These are phyloP conservation scores for Virgularia gustaviana DNA, from an alignment of 92 coral and sea anemone species.

Conservation along the genomic window DNA sequence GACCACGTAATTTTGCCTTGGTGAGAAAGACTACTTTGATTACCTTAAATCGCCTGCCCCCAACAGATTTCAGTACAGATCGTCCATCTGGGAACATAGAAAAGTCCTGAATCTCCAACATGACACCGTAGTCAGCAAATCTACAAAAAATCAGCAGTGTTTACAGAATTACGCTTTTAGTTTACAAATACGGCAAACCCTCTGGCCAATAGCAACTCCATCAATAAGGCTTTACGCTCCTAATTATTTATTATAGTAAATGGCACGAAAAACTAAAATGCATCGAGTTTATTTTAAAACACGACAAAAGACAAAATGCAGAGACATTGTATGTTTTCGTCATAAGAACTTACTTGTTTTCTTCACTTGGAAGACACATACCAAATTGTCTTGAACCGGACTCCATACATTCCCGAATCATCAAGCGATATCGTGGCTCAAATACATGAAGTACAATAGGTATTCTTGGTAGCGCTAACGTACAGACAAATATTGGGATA, in stretches of 20 bases:
- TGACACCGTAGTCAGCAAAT: conserved; percentile 82
- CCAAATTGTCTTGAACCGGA: conserved; percentile 96
- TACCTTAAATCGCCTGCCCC: conserved; percentile 95
- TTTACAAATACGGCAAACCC: background rate
- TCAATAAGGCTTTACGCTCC: background rate
- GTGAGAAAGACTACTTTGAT: background rate
- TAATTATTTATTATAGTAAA: no score
- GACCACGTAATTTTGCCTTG: background rate
- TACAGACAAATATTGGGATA: conserved; percentile 88
- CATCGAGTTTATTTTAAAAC: no score
- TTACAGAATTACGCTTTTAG: no score
- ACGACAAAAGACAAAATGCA: no score
- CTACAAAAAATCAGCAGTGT: conserved; percentile 35
- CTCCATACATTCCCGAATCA: conserved; percentile 94
- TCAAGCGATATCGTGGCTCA: conserved; percentile 95
- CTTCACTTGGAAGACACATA: conserved; percentile 77
- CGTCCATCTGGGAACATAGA: conserved; percentile 79
- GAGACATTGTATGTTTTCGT: no score
- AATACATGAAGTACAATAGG: conserved; percentile 82
- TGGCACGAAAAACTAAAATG: no score
- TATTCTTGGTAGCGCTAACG: conserved; percentile 77
- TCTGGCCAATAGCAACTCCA: background rate
- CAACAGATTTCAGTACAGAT: conserved; percentile 77
- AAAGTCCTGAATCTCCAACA: conserved; percentile 79
- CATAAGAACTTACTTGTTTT: conserved; percentile 67